These are phyloP conservation scores for Phocides pigmalion DNA, from an alignment of 1,140 invertebrate genomes.

Conservation along the genomic window DNA sequence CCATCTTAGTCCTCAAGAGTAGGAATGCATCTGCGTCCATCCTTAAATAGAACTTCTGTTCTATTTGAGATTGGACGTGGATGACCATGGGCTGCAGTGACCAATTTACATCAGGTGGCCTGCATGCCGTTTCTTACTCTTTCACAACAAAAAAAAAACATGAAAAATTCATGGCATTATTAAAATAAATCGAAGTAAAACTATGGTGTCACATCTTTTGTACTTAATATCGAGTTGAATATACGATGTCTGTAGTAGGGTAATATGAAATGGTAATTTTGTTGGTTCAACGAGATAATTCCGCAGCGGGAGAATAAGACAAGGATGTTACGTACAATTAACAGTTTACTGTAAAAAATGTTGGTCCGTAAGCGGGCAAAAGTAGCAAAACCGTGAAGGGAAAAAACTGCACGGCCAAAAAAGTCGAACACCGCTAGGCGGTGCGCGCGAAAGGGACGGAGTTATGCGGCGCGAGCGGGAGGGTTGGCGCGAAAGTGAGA, in stretches of 20 bases:
- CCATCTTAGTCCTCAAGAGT: too few species aligned
- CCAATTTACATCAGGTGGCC: too few species aligned
- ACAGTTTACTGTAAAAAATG: slow-evolving; percentile 63
- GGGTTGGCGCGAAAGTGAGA: slow-evolving; percentile 77
- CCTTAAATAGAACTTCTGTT: too few species aligned
- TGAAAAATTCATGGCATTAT: too few species aligned
- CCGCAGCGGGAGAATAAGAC: not conserved
- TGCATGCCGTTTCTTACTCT: too few species aligned
- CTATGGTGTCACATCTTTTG: not conserved
- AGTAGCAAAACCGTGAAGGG: slow-evolving; percentile 65
- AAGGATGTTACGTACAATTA: slow-evolving; percentile 29
- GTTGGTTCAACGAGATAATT: not conserved
- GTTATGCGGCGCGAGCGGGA: slow-evolving; percentile 50
- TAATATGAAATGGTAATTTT: too few species aligned
- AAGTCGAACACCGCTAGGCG: slow-evolving; percentile 79
- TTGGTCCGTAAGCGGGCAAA: slow-evolving; percentile 56
- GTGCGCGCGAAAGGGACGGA: slow-evolving; percentile 51
- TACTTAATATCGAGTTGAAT: not conserved
- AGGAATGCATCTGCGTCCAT: too few species aligned
- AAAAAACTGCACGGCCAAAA: slow-evolving; percentile 78
- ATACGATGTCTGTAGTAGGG: not conserved
- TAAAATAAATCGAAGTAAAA: not conserved
- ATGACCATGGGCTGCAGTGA: too few species aligned
- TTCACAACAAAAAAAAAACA: too few species aligned
- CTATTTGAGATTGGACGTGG: too few species aligned